Evolutionary conservation across 2,113 vertebrate genomes (phyloP).

Genomic region (Saccopteryx leptura): DNA sequence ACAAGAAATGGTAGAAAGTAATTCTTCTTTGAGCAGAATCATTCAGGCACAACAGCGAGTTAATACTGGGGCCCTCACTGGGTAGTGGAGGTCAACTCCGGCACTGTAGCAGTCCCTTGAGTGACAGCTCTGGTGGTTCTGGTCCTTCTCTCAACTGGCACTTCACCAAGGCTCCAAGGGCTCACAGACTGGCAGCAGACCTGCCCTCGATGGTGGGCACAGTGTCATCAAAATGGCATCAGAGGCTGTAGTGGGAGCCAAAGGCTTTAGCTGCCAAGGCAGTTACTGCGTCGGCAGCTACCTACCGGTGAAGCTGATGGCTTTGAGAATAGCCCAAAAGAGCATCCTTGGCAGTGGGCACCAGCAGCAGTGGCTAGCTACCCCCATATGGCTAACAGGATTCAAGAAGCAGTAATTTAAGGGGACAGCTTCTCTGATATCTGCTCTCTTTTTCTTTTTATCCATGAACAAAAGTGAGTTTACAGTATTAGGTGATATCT

Average conservation of each 20-base stretch:
- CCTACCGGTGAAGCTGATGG: not conserved
- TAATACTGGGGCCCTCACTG: not conserved
- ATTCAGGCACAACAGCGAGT: not conserved
- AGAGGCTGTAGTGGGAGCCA: not conserved
- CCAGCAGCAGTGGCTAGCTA: not conserved
- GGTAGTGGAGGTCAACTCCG: not conserved
- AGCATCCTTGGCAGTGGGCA: not conserved
- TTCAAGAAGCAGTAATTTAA: not conserved
- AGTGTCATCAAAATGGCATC: not conserved
- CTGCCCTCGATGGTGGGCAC: not conserved
- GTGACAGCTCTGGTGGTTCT: not conserved
- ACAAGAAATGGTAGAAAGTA: not conserved
- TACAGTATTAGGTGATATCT: not conserved
- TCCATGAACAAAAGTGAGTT: conserved; percentile 20
- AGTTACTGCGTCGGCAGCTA: not conserved
- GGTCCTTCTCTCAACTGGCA: not conserved
- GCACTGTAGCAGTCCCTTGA: not conserved
- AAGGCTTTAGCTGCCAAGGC: not conserved
- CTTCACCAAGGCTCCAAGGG: not conserved
- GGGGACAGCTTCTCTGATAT: not conserved
- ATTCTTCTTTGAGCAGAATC: not conserved
- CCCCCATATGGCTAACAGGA: not conserved
- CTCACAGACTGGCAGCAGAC: not conserved
- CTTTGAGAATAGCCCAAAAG: not conserved
- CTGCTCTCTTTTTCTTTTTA: not conserved